A percentile compares a stretch with the other conserved stretches of the same genome.
phyloP scores from a whole-genome alignment of 1,140 invertebrate species.

The Mizuhopecten yessoensis region DNA sequence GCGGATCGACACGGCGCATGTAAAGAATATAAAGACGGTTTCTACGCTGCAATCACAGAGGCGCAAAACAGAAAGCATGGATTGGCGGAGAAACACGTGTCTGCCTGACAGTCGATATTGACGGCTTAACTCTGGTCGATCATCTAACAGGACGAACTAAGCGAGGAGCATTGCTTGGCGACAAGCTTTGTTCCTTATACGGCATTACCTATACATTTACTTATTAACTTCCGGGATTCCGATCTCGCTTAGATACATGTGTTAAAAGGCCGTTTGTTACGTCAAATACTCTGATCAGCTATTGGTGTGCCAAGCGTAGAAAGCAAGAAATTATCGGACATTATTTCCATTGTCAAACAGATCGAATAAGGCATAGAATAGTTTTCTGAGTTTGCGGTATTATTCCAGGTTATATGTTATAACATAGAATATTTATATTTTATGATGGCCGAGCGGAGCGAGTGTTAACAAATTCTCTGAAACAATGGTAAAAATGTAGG shows the following conservation, averaged over 20 bases:
- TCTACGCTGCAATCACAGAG: background rate
- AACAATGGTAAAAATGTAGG: too few species aligned
- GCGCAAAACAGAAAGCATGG: slow-evolving; percentile 31
- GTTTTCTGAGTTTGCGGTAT: too few species aligned
- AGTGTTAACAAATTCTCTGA: too few species aligned
- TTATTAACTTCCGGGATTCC: background rate
- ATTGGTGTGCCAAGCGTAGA: too few species aligned
- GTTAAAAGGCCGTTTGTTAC: too few species aligned
- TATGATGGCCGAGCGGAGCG: too few species aligned
- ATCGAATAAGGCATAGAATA: too few species aligned
- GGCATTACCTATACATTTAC: background rate
- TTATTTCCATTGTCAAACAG: too few species aligned
- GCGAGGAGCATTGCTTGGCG: background rate
- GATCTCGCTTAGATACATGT: background rate
- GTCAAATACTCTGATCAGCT: too few species aligned
- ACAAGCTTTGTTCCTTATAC: background rate
- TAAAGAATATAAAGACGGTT: background rate
- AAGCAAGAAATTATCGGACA: too few species aligned
- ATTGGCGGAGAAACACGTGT: background rate
- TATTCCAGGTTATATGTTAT: too few species aligned
- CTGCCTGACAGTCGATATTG: background rate
- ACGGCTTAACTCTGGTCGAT: background rate
- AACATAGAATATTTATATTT: too few species aligned
- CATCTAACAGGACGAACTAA: background rate
- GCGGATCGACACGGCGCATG: background rate